A percentile compares a stretch with the other conserved stretches of the same genome.
These are phyloP conservation scores for Picathartes gymnocephalus DNA, from an alignment of 2,113 vertebrate genomes.

Conservation along the genomic window DNA sequence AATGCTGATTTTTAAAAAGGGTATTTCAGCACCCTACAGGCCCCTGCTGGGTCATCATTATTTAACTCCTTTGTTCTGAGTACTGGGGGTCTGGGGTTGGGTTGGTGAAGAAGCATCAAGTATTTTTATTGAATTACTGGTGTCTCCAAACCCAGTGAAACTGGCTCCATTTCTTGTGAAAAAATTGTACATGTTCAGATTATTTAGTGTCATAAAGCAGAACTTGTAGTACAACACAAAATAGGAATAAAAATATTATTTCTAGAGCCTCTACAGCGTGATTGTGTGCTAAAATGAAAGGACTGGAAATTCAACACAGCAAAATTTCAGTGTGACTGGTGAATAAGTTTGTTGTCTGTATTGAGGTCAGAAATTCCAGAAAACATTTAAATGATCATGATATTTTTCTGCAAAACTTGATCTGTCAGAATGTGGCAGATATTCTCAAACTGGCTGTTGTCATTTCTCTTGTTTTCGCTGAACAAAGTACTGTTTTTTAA, in stretches of 20 bases:
- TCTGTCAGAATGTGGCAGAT: not conserved
- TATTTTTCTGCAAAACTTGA: not conserved
- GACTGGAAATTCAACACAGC: not conserved
- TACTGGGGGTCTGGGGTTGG: not conserved
- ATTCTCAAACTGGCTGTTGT: not conserved
- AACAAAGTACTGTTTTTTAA: not conserved
- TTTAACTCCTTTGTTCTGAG: not conserved
- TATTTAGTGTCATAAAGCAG: not conserved
- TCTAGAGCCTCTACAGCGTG: rapidly evolving
- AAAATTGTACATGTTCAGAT: not conserved
- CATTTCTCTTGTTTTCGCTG: not conserved
- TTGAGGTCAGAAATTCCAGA: not conserved
- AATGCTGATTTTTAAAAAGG: not conserved
- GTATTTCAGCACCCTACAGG: not conserved
- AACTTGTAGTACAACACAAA: not conserved
- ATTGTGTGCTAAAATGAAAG: not conserved
- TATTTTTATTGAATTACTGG: not conserved
- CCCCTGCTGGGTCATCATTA: not conserved
- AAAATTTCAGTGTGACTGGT: not conserved
- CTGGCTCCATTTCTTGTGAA: not conserved
- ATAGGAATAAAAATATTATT: not conserved
- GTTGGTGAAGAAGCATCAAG: not conserved
- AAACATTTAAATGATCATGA: not conserved
- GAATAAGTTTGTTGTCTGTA: not conserved
- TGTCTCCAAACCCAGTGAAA: not conserved